phyloP scores from a whole-genome alignment of 1,140 invertebrate species.

The Solenopsis invicta region DNA sequence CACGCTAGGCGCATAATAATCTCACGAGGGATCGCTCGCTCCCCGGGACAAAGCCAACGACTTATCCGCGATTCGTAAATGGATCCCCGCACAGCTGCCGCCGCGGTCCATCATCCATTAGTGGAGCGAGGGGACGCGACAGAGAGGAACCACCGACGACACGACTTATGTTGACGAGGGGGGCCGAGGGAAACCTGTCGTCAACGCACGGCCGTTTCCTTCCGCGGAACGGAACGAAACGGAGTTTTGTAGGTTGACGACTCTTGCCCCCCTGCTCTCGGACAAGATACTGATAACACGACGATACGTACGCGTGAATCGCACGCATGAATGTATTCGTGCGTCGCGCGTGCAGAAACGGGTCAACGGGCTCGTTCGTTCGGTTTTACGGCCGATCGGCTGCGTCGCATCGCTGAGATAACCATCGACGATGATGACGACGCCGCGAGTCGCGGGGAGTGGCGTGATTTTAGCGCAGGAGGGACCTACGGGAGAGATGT shows the following conservation, averaged over 20 bases:
- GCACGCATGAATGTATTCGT: background rate
- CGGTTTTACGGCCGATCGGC: background rate
- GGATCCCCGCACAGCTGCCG: background rate
- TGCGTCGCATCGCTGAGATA: background rate
- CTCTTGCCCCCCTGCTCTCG: background rate
- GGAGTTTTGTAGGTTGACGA: background rate
- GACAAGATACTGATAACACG: conserved; percentile 9
- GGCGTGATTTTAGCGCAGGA: background rate
- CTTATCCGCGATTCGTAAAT: conserved; percentile 3
- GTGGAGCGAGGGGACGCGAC: background rate
- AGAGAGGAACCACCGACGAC: too few relatives aligned
- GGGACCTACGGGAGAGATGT: background rate
- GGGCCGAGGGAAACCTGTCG: background rate
- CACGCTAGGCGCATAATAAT: background rate
- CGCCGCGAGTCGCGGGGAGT: background rate
- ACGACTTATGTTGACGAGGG: background rate
- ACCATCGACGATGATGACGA: background rate
- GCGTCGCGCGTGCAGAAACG: background rate
- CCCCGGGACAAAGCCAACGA: background rate
- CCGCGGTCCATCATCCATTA: background rate
- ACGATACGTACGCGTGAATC: conserved; percentile 2
- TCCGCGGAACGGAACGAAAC: background rate
- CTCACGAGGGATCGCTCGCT: background rate
- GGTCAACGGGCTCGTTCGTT: conserved; percentile 25
- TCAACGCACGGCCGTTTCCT: background rate